Evolutionary conservation across 2,113 vertebrate genomes (phyloP), one percentile per base, ranked within the genome.

Genomic region (Solea solea): DNA sequence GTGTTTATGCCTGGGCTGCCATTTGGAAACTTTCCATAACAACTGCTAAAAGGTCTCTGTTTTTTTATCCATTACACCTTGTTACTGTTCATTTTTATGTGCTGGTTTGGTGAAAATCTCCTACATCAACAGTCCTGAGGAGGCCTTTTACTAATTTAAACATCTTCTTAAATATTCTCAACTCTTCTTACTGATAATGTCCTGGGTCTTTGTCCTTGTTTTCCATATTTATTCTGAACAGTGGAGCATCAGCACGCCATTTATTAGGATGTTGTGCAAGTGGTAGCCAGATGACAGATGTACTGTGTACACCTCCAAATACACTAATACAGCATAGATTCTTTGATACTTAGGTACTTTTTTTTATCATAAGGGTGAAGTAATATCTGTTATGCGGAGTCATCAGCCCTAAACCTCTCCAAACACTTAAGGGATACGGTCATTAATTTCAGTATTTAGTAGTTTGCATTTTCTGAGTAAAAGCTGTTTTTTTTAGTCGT

Each of bases 1-100:
- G 5, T 59, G 49, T 72, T 80, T 10, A 60, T 44, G 25, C 6
- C 8, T 14, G 2, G 27, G 46, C 59, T 55, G 55, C 54, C 28
- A 12, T 15, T 46, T 46, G 56, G 16, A 69, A 66, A 66, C 14
- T 5, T 15, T 64, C 61, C 45, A 25, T 52, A 76, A 64, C 49
- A 58, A 53, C 16, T 48, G 1, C 15, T 54, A 51, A 72, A 61
- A 41, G 13, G 51, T 66, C 49, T 55, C 12, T 3, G 0, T 13
- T 28, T 34, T 12, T 41, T 44, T 39, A 8, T 41, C 21, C 15
- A 9, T n/a, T 39, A n/a, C 5, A 16, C 3, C 6, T n/a, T 25
- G 8, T 44, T 50, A 45, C n/a, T 5, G 9, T 8, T 11, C 3
- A 65, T 56, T 0, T 34, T 2, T 28, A 9, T 52, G 2, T 48